Base-by-base conservation (phyloP, 2,797 vertebrate species). In the Vultur gryphus region DNA sequence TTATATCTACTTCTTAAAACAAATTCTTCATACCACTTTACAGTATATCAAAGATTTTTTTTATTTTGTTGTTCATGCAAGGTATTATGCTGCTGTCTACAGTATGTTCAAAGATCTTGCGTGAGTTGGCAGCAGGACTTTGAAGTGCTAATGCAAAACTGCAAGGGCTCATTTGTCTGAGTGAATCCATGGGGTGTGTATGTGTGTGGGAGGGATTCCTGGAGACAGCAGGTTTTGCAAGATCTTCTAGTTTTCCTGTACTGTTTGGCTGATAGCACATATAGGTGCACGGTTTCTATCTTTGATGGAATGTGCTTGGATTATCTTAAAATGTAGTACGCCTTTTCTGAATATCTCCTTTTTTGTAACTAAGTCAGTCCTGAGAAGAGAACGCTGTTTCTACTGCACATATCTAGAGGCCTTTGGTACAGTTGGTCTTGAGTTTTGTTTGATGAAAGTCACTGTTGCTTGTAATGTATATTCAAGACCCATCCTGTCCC, bases 171-270 rank as follows among this genome's bases (percentile, higher is more conserved):
- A 89, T 97, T 96, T 96, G 93, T 91, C 72, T 91, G 84, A 89
- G 89, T 95, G 93, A 96, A 93, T 96, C 90, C 72, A 43, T 66
- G 84, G 94, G 95, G 97, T 6, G 94, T 96, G 96, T 90, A 69
- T 69, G 72, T 95, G 95, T 94, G 95, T 96, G 96, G 96, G 96
- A 95, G 96, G 94, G 96, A 94, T 92, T 96, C 96, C 92, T 97
- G 89, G 67, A 94, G 95, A 91, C 96, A 95, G 93, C 96, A 96
- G 95, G 93, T 97, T 97, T 94, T 95, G 95, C 95, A 96, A 95
- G 96, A 96, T 95, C 93, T 94, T 90, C 95, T 93, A 83, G 93
- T 95, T 97, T 95, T 86, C 87, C 77, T 8, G 1, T 89, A 1
- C 57, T 89, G 59, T 90, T 96, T 94, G 95, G 80, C 94, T 85